A percentile compares a stretch with the other conserved stretches of the same genome.
Conservation (phyloP, 2,888 invertebrate genomes). For the Drosophila sordidula region DNA sequence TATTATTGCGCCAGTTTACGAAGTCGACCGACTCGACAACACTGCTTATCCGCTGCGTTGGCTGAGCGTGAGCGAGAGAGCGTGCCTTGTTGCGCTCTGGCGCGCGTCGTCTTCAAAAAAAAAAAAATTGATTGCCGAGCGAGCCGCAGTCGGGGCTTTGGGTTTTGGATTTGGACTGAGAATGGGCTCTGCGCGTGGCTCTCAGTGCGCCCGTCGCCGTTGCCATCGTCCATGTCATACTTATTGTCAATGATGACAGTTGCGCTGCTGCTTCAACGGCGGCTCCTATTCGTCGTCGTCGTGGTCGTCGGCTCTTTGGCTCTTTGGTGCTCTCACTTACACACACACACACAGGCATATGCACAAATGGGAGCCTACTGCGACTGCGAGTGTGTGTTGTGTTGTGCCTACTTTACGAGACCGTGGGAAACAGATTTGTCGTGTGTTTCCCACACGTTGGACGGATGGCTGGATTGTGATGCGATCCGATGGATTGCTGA, state of each 20-base stretch:
- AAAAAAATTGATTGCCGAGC: slow-evolving; percentile 70
- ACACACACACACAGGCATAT: slow-evolving; percentile 43
- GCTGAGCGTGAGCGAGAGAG: slow-evolving; percentile 61
- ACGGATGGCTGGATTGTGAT: slow-evolving; percentile 85
- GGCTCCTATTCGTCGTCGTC: slow-evolving; percentile 73
- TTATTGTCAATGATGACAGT: slow-evolving; percentile 85
- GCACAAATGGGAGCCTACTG: slow-evolving; percentile 63
- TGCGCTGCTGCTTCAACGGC: slow-evolving; percentile 69
- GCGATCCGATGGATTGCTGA: slow-evolving; percentile 83
- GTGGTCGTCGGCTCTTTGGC: slow-evolving; percentile 47
- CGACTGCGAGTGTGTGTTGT: slow-evolving; percentile 54
- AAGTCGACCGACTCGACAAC: slow-evolving; percentile 21
- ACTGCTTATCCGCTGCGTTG: slow-evolving; percentile 20
- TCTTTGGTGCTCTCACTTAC: slow-evolving; percentile 52
- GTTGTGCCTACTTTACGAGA: slow-evolving; percentile 83
- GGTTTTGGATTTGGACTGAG: slow-evolving; percentile 57
- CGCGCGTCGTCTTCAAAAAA: slow-evolving; percentile 72
- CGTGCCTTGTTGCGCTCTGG: slow-evolving; percentile 72
- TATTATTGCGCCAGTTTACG: slow-evolving; percentile 37
- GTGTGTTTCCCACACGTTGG: slow-evolving; percentile 86
- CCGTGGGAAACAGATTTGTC: slow-evolving; percentile 86
- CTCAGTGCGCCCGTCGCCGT: slow-evolving; percentile 58
- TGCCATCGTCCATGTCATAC: slow-evolving; percentile 79
- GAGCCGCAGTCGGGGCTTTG: slow-evolving; percentile 48
- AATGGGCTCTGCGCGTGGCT: slow-evolving; percentile 71